Conservation (phyloP, 2,113 vertebrate genomes). For the Mystacornis crossleyi region DNA sequence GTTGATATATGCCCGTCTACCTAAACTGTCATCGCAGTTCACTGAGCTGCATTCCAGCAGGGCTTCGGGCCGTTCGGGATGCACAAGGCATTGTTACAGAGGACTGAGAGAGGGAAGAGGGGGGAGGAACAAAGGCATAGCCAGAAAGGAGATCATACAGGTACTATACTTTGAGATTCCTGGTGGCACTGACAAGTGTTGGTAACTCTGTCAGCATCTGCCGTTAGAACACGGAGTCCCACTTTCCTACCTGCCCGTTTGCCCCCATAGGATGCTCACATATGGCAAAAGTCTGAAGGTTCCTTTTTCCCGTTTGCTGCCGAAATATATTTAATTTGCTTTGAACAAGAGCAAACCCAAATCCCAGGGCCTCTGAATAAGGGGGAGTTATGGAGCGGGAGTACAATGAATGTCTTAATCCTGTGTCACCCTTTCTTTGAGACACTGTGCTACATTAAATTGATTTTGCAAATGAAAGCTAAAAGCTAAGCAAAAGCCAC, state of each 20-base stretch:
- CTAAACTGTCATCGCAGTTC: not conserved
- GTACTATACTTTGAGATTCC: not conserved
- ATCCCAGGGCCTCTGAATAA: conserved; percentile 27
- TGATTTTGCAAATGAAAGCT: conserved; percentile 81
- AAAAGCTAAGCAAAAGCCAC: conserved; percentile 79
- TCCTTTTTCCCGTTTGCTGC: not conserved
- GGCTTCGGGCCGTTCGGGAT: not conserved
- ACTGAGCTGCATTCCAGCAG: not conserved
- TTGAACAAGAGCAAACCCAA: conserved; percentile 37
- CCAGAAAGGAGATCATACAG: not conserved
- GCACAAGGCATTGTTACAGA: not conserved
- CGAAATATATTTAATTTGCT: conserved; percentile 58
- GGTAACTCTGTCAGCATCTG: not conserved
- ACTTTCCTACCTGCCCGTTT: not conserved
- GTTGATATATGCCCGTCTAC: not conserved
- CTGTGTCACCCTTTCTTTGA: conserved; percentile 73
- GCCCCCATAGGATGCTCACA: not conserved
- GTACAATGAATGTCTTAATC: conserved; percentile 46
- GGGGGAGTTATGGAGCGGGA: not conserved
- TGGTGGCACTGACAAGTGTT: not conserved
- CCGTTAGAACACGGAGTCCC: not conserved
- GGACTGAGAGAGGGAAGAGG: not conserved
- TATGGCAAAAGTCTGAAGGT: not conserved
- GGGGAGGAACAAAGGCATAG: not conserved
- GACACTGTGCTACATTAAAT: conserved; percentile 70